phyloP scores from a whole-genome alignment of 1,140 invertebrate species.

The Papilio aristodemus region DNA sequence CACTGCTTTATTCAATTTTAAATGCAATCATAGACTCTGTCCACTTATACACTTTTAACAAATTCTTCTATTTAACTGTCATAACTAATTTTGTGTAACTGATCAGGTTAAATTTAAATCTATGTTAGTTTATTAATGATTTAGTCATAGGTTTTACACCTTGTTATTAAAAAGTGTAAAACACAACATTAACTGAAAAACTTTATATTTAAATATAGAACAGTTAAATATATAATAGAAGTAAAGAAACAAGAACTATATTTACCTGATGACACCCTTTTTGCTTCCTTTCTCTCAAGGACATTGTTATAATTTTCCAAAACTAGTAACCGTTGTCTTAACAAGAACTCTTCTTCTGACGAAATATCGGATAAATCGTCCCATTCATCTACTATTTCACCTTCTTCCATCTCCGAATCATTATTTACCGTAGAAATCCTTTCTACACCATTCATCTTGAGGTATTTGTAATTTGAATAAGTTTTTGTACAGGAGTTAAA shows the following conservation, averaged over 20 bases:
- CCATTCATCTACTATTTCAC: constrained; percentile 70
- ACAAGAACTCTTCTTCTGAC: constrained; percentile 69
- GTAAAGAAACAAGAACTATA: neutral
- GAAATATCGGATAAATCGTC: constrained; percentile 72
- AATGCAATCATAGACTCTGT: too few relatives aligned
- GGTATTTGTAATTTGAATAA: neutral
- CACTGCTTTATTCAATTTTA: too few relatives aligned
- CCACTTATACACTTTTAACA: too few relatives aligned
- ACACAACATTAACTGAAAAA: too few relatives aligned
- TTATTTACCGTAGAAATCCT: constrained; percentile 48
- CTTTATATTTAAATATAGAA: too few relatives aligned
- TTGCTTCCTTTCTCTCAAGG: constrained; percentile 70
- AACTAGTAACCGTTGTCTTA: constrained; percentile 67
- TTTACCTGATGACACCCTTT: constrained; percentile 56
- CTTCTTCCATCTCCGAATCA: constrained; percentile 74
- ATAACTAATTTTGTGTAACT: too few relatives aligned
- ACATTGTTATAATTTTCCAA: constrained; percentile 73
- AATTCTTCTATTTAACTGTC: too few relatives aligned
- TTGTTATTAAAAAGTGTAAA: too few relatives aligned
- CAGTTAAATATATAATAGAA: neutral
- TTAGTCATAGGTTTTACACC: too few relatives aligned
- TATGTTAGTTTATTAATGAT: too few relatives aligned
- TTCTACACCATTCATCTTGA: constrained; percentile 56
- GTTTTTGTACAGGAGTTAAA: neutral
- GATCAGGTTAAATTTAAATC: too few relatives aligned